Conservation (phyloP, 2,113 vertebrate genomes). For the Rhabdornis inornatus region DNA sequence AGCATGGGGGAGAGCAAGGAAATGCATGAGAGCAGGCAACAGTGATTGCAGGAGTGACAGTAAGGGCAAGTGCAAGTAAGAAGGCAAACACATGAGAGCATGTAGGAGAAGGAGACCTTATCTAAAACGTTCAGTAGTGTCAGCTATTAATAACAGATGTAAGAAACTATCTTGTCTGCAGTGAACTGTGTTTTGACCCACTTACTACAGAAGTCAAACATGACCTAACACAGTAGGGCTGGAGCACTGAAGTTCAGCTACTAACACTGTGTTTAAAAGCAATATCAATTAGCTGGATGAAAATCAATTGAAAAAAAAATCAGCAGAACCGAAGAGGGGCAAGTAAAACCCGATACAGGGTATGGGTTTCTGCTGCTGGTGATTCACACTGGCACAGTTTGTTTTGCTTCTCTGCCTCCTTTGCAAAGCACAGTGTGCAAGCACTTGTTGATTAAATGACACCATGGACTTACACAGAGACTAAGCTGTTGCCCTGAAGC, state of each 20-base stretch:
- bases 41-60: not conserved
- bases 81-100: not conserved
- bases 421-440: not conserved
- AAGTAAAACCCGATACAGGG: not conserved
- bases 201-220: not conserved
- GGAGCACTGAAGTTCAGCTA: not conserved
- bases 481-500: not conserved
- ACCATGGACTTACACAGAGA: not conserved
- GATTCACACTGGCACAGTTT: not conserved
- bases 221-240: not conserved
- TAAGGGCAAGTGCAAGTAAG: not conserved
- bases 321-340: not conserved
- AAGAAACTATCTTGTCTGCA: not conserved
- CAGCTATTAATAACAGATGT: not conserved
- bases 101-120: not conserved
- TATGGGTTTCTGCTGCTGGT: not conserved
- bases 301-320: not conserved
- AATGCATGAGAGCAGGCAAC: accelerated
- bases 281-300: not conserved
- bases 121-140: not conserved
- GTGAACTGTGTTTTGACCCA: not conserved
- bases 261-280: not conserved
- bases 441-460: not conserved
- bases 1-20: not conserved
- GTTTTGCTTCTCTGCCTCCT: not conserved